Base-by-base conservation (phyloP, 2,113 vertebrate genomes). In the Zapornia atra region DNA sequence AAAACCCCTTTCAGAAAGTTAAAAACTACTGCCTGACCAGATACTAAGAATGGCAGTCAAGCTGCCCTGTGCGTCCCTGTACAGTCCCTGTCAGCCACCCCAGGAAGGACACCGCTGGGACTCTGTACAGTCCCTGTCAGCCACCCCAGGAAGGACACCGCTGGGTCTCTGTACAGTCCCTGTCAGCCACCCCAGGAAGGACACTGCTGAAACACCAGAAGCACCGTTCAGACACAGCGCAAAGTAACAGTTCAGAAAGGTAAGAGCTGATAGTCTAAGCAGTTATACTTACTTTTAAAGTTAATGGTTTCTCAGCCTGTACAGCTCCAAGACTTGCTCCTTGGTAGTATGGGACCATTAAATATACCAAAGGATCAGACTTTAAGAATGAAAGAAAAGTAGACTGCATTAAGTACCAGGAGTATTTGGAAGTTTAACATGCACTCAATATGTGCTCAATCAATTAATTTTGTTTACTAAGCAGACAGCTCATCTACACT, bases 301-400 rank as follows among this genome's bases (percentile, higher is more conserved):
- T 98, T 80, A 99, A 94, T 94, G 98, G 98, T 56, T 77, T 56
- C 51, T 46, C 97, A 82, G 97, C 95, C 86, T 99, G 98, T 83
- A 98, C 21, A 79, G 94, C 73, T 69, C 64, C 93, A 71, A 99
- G 90, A 92, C 95, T 98, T 92, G 98, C 97, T 76, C 94, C 97
- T 50, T 97, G 96, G 77, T 98, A 98, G 91, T 98, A 98, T 0
- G 98, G 98, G n/a, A 98, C 97, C 98, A 98, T 98, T 86, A 99
- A 81, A 91, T 99, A 99, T 15, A 97, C 97, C 81, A 99, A 76
- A 75, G 98, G 98, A 95, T 99, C 98, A 75, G 97, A 98, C 98
- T 99, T 82, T 4, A 82, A 63, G 25, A 80, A 61, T n/a, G n/a
- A 84, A 36, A 66, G 33, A 71, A 78, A 36, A 94, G 69, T 15